Evolutionary conservation across 2,113 vertebrate genomes (phyloP).

Genomic region (Rhadina sibilatrix): DNA sequence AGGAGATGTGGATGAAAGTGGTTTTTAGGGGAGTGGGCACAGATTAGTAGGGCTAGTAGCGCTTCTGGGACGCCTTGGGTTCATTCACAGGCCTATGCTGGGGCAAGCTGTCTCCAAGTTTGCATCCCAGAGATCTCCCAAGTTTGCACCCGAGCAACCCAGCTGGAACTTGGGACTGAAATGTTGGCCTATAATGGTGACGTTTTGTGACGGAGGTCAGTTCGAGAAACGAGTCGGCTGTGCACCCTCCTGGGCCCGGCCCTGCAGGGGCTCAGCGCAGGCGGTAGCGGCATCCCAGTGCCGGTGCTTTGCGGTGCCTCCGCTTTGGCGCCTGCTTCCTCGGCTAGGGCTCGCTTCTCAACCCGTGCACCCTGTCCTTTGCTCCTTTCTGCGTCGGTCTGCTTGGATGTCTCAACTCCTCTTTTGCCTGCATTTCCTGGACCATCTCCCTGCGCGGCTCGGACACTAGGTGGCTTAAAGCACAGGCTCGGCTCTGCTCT

Average conservation of each 20-base stretch:
- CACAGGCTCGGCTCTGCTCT: conserved; percentile 12
- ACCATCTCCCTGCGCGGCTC: not conserved
- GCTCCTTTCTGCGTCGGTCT: not conserved
- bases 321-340: not conserved
- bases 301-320: rapidly evolving
- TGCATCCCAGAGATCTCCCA: not conserved
- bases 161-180: not conserved
- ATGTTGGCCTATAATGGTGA: rapidly evolving
- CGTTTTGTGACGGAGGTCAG: rapidly evolving
- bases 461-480: conserved; percentile 78
- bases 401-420: not conserved
- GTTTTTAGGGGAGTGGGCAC: not conserved
- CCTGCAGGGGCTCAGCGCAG: rapidly evolving
- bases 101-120: not conserved
- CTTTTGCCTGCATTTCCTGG: not conserved
- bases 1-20: not conserved
- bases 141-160: not conserved
- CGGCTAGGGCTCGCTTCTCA: not conserved
- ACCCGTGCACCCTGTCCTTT: rapidly evolving
- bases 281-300: rapidly evolving
- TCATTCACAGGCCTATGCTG: not conserved
- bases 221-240: too few relatives aligned
- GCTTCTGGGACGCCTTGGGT: rapidly evolving
- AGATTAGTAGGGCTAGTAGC: rapidly evolving
- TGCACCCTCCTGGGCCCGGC: rapidly evolving